A percentile compares a stretch with the other conserved stretches of the same genome.
These are phyloP conservation scores for Megalopta genalis DNA, from an alignment of 1,140 invertebrate genomes.

Conservation along the genomic window DNA sequence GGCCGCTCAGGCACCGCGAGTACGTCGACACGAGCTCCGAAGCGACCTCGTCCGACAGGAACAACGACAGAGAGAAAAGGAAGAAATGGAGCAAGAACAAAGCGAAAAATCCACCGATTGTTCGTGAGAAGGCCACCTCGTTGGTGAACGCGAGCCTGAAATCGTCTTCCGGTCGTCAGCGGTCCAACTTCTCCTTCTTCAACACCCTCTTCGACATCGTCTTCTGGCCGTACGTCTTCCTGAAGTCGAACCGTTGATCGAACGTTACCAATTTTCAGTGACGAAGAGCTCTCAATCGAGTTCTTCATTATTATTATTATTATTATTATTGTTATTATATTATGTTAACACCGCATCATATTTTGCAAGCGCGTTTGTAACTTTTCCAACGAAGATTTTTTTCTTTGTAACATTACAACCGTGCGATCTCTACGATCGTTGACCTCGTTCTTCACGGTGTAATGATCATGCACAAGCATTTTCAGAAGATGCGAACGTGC, in stretches of 20 bases:
- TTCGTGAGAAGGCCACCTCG: slow-evolving; percentile 14
- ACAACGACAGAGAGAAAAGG: slow-evolving; percentile 1
- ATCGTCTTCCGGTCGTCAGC: slow-evolving; percentile 24
- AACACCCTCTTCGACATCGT: slow-evolving; percentile 67
- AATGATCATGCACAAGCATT: too few relatives aligned
- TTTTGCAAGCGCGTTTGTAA: not conserved
- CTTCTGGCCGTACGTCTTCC: slow-evolving; percentile 68
- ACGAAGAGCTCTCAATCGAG: not conserved
- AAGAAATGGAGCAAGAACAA: slow-evolving; percentile 9
- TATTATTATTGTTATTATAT: too few relatives aligned
- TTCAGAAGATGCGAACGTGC: not conserved
- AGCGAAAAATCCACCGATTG: slow-evolving; percentile 4
- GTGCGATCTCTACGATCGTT: not conserved
- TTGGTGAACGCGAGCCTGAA: slow-evolving; percentile 28
- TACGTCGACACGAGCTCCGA: slow-evolving; percentile 40
- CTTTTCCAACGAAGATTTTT: not conserved
- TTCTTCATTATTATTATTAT: not conserved
- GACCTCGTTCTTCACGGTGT: too few relatives aligned
- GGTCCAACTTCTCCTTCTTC: slow-evolving; percentile 55
- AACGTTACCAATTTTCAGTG: not conserved
- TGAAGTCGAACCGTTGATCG: slow-evolving; percentile 51
- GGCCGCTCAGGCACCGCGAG: slow-evolving; percentile 33
- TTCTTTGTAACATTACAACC: too few relatives aligned
- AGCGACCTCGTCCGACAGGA: slow-evolving; percentile 32
- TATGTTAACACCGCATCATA: too few relatives aligned